phyloP scores from a whole-genome alignment of 2,888 invertebrate species.

The Euphydryas editha region DNA sequence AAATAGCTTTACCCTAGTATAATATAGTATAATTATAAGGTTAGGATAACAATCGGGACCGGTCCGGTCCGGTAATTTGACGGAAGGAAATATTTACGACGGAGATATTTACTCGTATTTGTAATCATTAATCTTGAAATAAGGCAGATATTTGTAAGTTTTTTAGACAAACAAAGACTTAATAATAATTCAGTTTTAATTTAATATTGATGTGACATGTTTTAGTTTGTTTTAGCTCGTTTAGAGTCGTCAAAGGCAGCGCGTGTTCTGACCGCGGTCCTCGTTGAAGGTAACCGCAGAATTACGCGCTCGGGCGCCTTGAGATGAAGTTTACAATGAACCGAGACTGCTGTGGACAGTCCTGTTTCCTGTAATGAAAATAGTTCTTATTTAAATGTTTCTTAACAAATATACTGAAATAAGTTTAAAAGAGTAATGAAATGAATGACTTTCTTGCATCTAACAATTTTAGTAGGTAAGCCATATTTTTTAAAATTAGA shows the following conservation, averaged over 20 bases:
- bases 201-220: slow-evolving; percentile 15
- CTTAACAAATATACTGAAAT: no score
- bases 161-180: background rate
- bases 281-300: slow-evolving; percentile 71
- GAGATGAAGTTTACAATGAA: slow-evolving; percentile 50
- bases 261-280: slow-evolving; percentile 59
- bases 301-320: slow-evolving; percentile 77
- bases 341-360: slow-evolving; percentile 9
- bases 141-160: background rate
- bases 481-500: no score
- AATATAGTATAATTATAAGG: no score
- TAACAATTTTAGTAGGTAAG: no score
- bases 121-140: no score
- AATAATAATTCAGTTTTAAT: background rate
- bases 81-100: no score
- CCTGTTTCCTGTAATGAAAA: slow-evolving; percentile 16
- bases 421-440: no score
- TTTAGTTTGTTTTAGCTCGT: slow-evolving; percentile 40
- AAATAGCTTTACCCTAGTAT: no score
- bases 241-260: slow-evolving; percentile 60
- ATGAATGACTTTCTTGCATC: no score
- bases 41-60: no score
- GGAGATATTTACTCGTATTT: no score
- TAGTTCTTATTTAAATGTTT: background rate
- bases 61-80: no score